Evolutionary conservation across 2,797 vertebrate species (phyloP), one percentile per base, ranked within the genome.

Genomic region (Graptemys geographica): DNA sequence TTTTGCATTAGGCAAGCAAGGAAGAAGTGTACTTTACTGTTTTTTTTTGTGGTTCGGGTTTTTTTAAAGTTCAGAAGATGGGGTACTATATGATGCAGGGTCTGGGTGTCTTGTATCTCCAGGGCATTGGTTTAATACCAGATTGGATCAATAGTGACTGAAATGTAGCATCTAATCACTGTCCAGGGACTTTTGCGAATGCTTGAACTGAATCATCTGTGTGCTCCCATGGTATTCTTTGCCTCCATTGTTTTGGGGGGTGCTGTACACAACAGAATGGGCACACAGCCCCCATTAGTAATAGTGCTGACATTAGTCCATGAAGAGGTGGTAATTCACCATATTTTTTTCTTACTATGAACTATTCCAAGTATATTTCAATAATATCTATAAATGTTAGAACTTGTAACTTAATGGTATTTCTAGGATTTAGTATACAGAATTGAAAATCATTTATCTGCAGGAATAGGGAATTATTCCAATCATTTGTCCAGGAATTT

Each of bases 11-110:
- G 5, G 27, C 55, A 69, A 84, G 37, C 37, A 84, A 74, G 11
- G 11, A 90, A 72, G 69, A 72, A 37, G 12, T 74, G 2, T 92
- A 69, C 89, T 92, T 56, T 10, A 69, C 5, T 49, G 6, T 51
- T 28, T 1, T 28, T 28, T 1, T 83, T 94, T 13, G 1, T 19
- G 2, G 8, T 53, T 0, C n/a, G 3, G 59, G 3, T 88, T 10
- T 62, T 44, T 49, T 84, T 62, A 37, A 49, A 88, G 52, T 15
- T 23, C 69, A 3, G 83, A 41, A 59, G 59, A 78, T 62, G 19
- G 78, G 37, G 8, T 49, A 28, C 44, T 78, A 18, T 16, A 78
- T 78, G 44, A 28, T 49, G 27, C 44, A 49, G 27, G 27, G 12
- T 49, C 74, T 49, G 44, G 44, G 6, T 78, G 15, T 12, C 74